Evolutionary conservation across 2,888 invertebrate genomes (phyloP).

Genomic region (Napeogenes sylphis): DNA sequence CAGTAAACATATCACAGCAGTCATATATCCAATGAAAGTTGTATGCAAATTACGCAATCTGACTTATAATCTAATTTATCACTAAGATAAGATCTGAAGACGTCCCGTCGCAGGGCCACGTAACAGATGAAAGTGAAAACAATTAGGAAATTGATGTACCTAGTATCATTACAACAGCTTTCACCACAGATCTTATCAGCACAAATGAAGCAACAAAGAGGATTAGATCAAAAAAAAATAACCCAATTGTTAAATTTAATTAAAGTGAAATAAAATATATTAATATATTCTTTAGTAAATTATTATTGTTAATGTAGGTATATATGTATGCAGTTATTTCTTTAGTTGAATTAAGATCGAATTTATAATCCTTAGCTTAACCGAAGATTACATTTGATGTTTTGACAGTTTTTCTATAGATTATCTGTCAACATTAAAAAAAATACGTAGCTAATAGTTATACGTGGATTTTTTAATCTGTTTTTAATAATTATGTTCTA

Average conservation of each 20-base stretch:
- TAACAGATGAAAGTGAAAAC: conserved; percentile 68
- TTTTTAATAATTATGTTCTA: no score
- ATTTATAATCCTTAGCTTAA: no score
- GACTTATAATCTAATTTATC: conserved; percentile 65
- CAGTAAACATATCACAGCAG: neutral
- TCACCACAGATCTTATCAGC: conserved; percentile 46
- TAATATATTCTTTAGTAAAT: no score
- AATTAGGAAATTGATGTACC: conserved; percentile 58
- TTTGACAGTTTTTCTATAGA: no score
- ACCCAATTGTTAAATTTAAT: neutral
- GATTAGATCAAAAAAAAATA: neutral
- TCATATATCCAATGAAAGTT: conserved; percentile 22
- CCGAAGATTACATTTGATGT: no score
- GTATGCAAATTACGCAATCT: conserved; percentile 57
- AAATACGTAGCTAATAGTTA: no score
- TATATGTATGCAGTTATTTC: no score
- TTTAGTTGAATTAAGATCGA: no score
- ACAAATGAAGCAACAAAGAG: conserved; percentile 33
- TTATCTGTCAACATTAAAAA: no score
- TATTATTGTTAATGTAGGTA: no score
- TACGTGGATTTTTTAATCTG: no score
- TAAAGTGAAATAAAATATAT: neutral
- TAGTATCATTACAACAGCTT: conserved; percentile 46
- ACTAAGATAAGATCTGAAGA: conserved; percentile 58
- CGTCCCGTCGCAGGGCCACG: conserved; percentile 51